Base-by-base conservation (phyloP, 2,113 vertebrate genomes). In the Elachura formosa region DNA sequence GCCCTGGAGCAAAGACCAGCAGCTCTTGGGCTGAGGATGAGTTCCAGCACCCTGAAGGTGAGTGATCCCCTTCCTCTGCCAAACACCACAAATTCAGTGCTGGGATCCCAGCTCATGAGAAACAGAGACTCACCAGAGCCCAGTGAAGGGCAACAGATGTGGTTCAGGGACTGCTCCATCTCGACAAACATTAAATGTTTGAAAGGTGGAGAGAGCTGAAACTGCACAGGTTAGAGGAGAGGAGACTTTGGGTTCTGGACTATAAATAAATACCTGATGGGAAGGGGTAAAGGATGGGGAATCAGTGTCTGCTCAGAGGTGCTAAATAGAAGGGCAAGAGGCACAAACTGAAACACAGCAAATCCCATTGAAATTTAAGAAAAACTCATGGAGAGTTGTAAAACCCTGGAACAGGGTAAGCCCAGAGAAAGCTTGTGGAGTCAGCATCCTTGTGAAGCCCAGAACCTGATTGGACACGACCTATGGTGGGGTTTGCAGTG, bases 181-280 rank as follows among this genome's bases (percentile, higher is more conserved):
- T n/a, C 31, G 80, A 12, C 24, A 82, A 34, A 25, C 1, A 1
- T 1, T 8, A 1, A 3, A 56, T 23, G 33, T 18, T 52, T 34
- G 75, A 28, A 58, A 64, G 12, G 3, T 1, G 34, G 26, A 16
- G 40, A 43, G 33, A 68, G 21, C 9, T 58, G 40, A 10, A 34
- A 40, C 16, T 67, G 59, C 41, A 33, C 48, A 28, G 31, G 6
- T 12, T 14, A 7, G 36, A 55, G 63, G n/a, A 52, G 36, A n/a
- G 43, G 55, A 46, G 28, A 31, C 9, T 41, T 0, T 0, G 33
- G 22, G 46, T 45, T 12, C 33, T 25, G 16, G 21, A 15, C 12
- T 12, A 25, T 20, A 15, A 56, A 84, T 22, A 41, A 74, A 36
- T 4, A 28, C 23, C 26, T 61, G 24, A 15, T 31, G 31, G n/a